phyloP scores from a whole-genome alignment of 2,113 vertebrate genomes.

The Turnix velox region DNA sequence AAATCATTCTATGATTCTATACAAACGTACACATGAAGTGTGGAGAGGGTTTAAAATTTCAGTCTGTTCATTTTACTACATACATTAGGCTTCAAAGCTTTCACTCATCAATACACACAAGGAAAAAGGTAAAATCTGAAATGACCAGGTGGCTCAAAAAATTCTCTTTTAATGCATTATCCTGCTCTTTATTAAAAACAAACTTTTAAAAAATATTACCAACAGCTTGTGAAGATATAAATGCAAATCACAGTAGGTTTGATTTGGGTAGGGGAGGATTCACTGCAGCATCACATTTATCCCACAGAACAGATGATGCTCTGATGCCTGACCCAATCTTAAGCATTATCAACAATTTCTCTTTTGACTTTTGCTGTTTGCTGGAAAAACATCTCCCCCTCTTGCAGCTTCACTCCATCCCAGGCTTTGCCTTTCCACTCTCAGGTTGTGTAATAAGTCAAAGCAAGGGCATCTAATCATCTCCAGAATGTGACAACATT shows the following conservation, averaged over 20 bases:
- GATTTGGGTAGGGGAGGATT: not conserved
- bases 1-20: not conserved
- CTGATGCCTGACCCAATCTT: accelerated
- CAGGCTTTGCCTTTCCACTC: slow-evolving; percentile 27
- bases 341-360: not conserved
- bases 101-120: not conserved
- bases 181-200: not conserved
- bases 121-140: not conserved
- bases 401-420: slow-evolving; percentile 63
- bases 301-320: not conserved
- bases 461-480: slow-evolving; percentile 71
- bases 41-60: not conserved
- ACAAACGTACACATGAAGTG: not conserved
- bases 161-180: not conserved
- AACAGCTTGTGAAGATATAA: not conserved
- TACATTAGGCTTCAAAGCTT: not conserved
- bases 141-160: not conserved
- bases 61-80: not conserved
- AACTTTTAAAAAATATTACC: not conserved
- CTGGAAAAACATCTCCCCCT: not conserved
- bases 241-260: not conserved
- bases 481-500: slow-evolving; percentile 73
- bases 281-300: not conserved
- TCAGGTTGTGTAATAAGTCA: slow-evolving; percentile 56
- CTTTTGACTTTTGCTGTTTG: not conserved